A percentile compares a stretch with the other conserved stretches of the same genome.
Evolutionary conservation across 1,140 invertebrate species (phyloP).

Genomic region (Scaptodrosophila lebanonensis): DNA sequence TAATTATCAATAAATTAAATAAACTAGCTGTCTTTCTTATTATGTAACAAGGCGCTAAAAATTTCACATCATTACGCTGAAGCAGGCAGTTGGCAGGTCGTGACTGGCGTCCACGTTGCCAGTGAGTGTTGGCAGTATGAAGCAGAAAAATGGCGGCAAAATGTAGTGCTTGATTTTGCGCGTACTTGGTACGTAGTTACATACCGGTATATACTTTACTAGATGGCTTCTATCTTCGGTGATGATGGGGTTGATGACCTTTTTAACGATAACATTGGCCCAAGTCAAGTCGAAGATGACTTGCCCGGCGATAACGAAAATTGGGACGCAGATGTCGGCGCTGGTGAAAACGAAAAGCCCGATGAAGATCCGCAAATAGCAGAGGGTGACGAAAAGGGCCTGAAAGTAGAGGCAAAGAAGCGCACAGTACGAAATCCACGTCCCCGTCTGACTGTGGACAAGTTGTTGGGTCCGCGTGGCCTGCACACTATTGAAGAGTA

Average conservation of each 20-base stretch:
- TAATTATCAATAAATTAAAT: no score
- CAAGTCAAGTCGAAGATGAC: slow-evolving; percentile 35
- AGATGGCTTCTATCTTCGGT: slow-evolving; percentile 64
- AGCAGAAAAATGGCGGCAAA: slow-evolving; percentile 64
- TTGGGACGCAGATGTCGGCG: slow-evolving; percentile 13
- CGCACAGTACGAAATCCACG: slow-evolving; percentile 82
- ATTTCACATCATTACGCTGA: no score
- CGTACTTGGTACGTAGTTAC: slow-evolving; percentile 8
- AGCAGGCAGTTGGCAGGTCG: slow-evolving; percentile 33
- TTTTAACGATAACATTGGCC: slow-evolving; percentile 52
- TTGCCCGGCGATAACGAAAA: slow-evolving; percentile 59
- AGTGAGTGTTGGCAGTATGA: slow-evolving; percentile 37
- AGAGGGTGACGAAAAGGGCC: no score
- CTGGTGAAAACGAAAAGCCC: no score
- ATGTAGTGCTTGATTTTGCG: slow-evolving; percentile 74
- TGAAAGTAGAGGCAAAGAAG: slow-evolving; percentile 77
- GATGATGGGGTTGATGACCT: slow-evolving; percentile 71
- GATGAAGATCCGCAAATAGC: no score
- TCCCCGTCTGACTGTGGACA: slow-evolving; percentile 84
- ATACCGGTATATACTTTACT: background rate
- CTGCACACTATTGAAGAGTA: slow-evolving; percentile 86
- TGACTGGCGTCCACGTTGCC: slow-evolving; percentile 3
- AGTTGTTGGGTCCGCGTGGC: slow-evolving; percentile 86
- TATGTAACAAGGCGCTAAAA: no score
- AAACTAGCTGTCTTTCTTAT: no score